Evolutionary conservation across 2,113 vertebrate genomes (phyloP), one percentile per base, ranked within the genome.

Genomic region (Ptilonorhynchus violaceus): DNA sequence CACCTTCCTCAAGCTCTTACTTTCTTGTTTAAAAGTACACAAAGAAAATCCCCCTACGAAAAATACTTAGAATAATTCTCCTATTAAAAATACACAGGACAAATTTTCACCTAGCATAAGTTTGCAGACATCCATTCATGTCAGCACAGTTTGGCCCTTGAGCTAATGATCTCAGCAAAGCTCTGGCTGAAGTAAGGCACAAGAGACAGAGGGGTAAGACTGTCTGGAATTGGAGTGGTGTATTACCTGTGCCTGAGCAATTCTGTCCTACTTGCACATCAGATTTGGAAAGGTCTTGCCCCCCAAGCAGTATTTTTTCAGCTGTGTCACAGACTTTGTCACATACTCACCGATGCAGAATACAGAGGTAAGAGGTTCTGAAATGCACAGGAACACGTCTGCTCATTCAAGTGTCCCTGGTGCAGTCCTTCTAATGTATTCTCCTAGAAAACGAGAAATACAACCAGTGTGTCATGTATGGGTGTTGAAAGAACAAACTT

Each of bases 321-420:
- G 35, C 30, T 67, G 21, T 7, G 10, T 63, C 68, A 72, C 37
- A 58, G 55, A 74, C 30, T 15, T 66, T 49, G 15, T 42, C n/a
- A 58, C 39, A 89, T 72, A 98, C 99, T 99, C 94, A 99, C 99
- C 52, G 98, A 98, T 33, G 98, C 85, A 19, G 91, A 97, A 89
- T 99, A 98, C 52, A 98, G 95, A 27, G 98, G 98, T 59, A 98
- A 97, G 52, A 99, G 98, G 84, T 97, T 96, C 85, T 96, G 95
- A 24, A 99, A 98, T 4, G 98, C 99, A 90, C 98, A 98, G 56
- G 97, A 97, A 96, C 98, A 99, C 2, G 97, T 98, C 95, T 98
- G 96, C 56, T 99, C 98, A 82, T 97, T 99, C 69, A 99, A 91
- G 66, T 98, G 96, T 14, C 98, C 98, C 63, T 98, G 97, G 70